Percentiles rank a stretch among this genome's conserved stretches.
These are phyloP conservation scores for Xanthorhoe designata DNA, from an alignment of 2,888 invertebrate species.

Conservation along the genomic window DNA sequence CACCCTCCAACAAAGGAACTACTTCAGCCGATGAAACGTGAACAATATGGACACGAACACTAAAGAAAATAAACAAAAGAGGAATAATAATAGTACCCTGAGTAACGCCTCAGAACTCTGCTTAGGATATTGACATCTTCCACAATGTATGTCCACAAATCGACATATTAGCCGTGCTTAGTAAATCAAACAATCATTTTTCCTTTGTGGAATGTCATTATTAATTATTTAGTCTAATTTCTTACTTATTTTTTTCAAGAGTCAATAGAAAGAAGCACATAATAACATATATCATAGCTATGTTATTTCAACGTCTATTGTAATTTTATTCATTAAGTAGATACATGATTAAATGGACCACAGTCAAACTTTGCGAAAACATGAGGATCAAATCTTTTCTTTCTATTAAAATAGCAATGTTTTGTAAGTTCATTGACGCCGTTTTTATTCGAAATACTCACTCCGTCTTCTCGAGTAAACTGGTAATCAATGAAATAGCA, in stretches of 20 bases:
- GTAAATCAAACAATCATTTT: too few relatives aligned
- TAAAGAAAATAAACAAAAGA: slow-evolving; percentile 47
- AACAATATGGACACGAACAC: slow-evolving; percentile 88
- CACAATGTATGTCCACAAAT: not conserved
- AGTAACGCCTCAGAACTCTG: not conserved
- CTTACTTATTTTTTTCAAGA: too few relatives aligned
- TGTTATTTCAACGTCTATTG: too few relatives aligned
- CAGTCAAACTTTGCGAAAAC: too few relatives aligned
- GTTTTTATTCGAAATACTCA: slow-evolving; percentile 56
- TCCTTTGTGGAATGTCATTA: too few relatives aligned
- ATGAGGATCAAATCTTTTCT: not conserved
- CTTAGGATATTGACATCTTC: not conserved
- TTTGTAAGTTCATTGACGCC: not conserved
- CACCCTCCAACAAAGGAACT: slow-evolving; percentile 83
- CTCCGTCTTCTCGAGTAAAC: slow-evolving; percentile 85
- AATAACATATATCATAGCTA: too few relatives aligned
- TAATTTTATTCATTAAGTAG: too few relatives aligned
- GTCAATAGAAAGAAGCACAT: too few relatives aligned
- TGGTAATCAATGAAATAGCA: slow-evolving; percentile 86
- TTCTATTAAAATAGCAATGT: not conserved
- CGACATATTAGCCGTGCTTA: too few relatives aligned
- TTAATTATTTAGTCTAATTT: too few relatives aligned
- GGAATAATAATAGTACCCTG: not conserved
- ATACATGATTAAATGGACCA: too few relatives aligned
- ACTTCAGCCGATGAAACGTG: slow-evolving; percentile 88